Percentiles rank a stretch among this genome's conserved stretches.
These are phyloP conservation scores for Chiroxiphia lanceolata DNA, from an alignment of 2,797 vertebrate genomes.

Conservation along the genomic window DNA sequence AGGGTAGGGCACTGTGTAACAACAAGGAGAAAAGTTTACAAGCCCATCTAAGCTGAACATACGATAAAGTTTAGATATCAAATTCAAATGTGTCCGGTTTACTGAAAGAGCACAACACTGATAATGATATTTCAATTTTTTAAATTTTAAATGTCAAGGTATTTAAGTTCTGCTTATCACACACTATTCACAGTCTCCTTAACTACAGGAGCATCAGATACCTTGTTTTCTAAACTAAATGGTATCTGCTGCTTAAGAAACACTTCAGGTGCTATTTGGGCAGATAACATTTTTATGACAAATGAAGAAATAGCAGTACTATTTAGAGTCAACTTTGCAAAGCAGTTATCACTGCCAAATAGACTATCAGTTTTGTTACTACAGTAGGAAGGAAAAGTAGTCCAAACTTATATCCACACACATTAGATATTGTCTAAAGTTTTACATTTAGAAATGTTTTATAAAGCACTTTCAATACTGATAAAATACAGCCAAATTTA, in stretches of 20 bases:
- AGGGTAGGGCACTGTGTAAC: not conserved
- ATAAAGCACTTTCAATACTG: not conserved
- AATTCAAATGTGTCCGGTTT: not conserved
- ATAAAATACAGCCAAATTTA: not conserved
- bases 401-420: not conserved
- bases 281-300: not conserved
- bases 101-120: not conserved
- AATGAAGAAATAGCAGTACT: not conserved
- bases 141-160: not conserved
- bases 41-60: not conserved
- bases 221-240: not conserved
- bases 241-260: not conserved
- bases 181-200: not conserved
- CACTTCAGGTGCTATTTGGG: not conserved
- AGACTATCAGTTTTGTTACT: not conserved
- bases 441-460: not conserved
- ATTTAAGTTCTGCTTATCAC: not conserved
- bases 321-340: not conserved
- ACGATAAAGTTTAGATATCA: not conserved
- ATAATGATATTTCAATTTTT: not conserved
- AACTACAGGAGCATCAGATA: not conserved
- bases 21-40: not conserved
- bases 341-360: not conserved
- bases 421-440: not conserved
- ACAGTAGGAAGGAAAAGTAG: not conserved